Evolutionary conservation across 2,113 vertebrate genomes (phyloP).

Genomic region (Corythoichthys intestinalis): DNA sequence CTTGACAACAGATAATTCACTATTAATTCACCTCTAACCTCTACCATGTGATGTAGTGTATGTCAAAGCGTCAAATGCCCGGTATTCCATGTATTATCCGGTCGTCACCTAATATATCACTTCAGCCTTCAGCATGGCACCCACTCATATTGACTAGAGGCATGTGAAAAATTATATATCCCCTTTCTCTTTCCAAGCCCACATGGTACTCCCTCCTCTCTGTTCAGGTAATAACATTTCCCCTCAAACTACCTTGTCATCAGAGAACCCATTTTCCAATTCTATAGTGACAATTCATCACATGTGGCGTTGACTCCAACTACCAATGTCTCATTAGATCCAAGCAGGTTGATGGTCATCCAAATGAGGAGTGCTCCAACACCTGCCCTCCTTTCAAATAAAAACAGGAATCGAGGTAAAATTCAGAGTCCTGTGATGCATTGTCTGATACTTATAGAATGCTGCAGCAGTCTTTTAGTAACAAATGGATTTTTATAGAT

Average conservation of each 20-base stretch:
- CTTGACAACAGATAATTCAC: conserved; percentile 36
- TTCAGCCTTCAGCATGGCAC: conserved; percentile 12
- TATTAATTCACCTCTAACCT: conserved; percentile 51
- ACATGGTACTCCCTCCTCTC: conserved; percentile 7
- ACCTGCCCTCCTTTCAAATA: background rate
- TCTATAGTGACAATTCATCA: conserved; percentile 48
- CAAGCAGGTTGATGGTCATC: conserved; percentile 58
- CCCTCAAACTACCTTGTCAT: conserved; percentile 11
- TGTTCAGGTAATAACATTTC: conserved; percentile 46
- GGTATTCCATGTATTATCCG: conserved; percentile 21
- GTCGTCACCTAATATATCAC: conserved; percentile 31
- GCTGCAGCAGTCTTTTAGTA: conserved; percentile 18
- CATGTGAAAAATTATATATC: conserved; percentile 39
- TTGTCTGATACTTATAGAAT: conserved; percentile 21
- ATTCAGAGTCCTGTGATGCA: conserved; percentile 22
- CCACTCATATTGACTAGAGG: conserved; percentile 42
- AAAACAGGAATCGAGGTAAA: background rate
- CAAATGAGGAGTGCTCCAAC: conserved; percentile 51
- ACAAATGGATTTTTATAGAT: conserved; percentile 32
- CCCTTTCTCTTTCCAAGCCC: background rate
- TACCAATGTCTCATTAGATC: conserved; percentile 52
- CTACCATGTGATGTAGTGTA: conserved; percentile 46
- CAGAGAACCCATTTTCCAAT: conserved; percentile 22
- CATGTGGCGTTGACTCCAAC: conserved; percentile 23
- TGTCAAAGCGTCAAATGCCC: conserved; percentile 38